phyloP scores from a whole-genome alignment of 2,888 invertebrate genomes.

The Linnaemya tessellans region DNA sequence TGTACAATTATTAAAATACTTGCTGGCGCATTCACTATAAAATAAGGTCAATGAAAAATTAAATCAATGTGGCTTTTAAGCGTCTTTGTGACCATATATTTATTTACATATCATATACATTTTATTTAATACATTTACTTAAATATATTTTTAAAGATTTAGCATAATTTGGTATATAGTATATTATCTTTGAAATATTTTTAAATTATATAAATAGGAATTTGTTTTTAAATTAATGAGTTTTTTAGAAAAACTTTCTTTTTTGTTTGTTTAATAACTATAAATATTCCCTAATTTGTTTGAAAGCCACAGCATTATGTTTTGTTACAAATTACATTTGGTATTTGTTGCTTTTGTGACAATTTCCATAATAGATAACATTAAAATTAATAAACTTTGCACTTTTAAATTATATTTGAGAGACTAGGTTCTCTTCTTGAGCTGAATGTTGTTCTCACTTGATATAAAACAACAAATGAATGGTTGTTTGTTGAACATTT shows the following conservation, averaged over 20 bases:
- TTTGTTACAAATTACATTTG: slow-evolving; percentile 46
- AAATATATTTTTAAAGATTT: slow-evolving; percentile 27
- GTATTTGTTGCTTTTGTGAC: slow-evolving; percentile 62
- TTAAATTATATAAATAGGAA: slow-evolving; percentile 59
- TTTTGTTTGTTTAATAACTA: slow-evolving; percentile 36
- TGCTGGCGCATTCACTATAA: slow-evolving; percentile 3
- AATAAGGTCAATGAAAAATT: slow-evolving; percentile 35
- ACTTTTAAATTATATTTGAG: slow-evolving; percentile 50
- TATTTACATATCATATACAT: slow-evolving; percentile 24
- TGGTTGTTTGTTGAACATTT: slow-evolving; percentile 14
- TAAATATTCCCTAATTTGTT: slow-evolving; percentile 72
- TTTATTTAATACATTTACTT: slow-evolving; percentile 17
- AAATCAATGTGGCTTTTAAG: slow-evolving; percentile 54
- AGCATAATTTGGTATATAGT: slow-evolving; percentile 63
- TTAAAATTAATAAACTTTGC: slow-evolving; percentile 36
- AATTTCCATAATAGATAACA: slow-evolving; percentile 31
- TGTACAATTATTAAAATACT: slow-evolving; percentile 16
- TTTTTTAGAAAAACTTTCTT: slow-evolving; percentile 39
- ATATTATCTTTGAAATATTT: slow-evolving; percentile 33
- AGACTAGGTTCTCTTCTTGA: slow-evolving; percentile 56
- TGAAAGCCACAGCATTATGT: slow-evolving; percentile 69
- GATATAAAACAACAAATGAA: slow-evolving; percentile 4
- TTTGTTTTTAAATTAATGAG: slow-evolving; percentile 8
- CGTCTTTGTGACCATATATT: slow-evolving; percentile 74
- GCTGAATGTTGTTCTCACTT: slow-evolving; percentile 14